phyloP scores from a whole-genome alignment of 2,888 invertebrate species.

The Caenorhabditis imperialis region DNA sequence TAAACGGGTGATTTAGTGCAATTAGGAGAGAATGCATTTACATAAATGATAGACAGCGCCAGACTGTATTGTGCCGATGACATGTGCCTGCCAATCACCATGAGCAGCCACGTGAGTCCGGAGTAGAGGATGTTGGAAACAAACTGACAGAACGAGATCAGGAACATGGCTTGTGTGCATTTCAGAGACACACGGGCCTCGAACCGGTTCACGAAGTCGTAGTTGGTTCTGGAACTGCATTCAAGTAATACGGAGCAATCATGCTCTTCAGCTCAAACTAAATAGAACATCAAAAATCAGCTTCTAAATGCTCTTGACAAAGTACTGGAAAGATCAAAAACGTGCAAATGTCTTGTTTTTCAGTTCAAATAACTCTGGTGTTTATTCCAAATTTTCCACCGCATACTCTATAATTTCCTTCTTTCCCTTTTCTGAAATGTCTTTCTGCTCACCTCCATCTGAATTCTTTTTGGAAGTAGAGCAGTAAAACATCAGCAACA shows the following conservation, averaged over 20 bases:
- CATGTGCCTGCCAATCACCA: conserved; percentile 8
- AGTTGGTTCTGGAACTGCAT: conserved; percentile 7
- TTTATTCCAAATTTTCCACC: too few species aligned
- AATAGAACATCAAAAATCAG: too few species aligned
- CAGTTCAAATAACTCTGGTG: too few species aligned
- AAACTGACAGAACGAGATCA: conserved; percentile 15
- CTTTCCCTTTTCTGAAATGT: too few species aligned
- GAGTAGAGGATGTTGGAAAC: conserved; percentile 6
- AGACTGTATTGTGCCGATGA: conserved; percentile 12
- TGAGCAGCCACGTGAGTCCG: conserved; percentile 11
- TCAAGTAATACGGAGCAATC: too few species aligned
- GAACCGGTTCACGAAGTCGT: conserved; percentile 8
- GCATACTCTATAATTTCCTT: too few species aligned
- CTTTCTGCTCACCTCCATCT: conserved; percentile 15
- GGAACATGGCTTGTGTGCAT: conserved; percentile 29
- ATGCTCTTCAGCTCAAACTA: too few species aligned
- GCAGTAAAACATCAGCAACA: background rate
- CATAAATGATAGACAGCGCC: conserved; percentile 26
- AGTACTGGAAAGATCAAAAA: too few species aligned
- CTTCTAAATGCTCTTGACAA: too few species aligned
- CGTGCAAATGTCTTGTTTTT: too few species aligned
- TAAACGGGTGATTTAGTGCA: background rate
- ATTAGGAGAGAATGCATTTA: conserved; percentile 7
- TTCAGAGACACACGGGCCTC: conserved; percentile 13
- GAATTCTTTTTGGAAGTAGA: conserved; percentile 8